Conservation (phyloP, 2,888 invertebrate species). For the Trachelus iudaicus region DNA sequence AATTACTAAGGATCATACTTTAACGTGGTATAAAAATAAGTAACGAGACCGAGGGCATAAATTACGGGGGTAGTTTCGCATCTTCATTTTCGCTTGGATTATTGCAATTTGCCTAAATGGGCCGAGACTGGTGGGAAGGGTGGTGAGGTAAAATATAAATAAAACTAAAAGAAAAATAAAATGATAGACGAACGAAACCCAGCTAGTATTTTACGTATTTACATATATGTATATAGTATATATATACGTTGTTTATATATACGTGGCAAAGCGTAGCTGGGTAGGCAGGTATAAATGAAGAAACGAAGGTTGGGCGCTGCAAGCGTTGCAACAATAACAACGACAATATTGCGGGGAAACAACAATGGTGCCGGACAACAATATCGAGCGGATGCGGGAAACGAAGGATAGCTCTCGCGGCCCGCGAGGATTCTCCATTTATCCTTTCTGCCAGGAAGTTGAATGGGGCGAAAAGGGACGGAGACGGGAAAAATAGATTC, state of each 20-base stretch:
- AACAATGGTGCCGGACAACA: conserved; percentile 13
- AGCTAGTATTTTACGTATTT: background rate
- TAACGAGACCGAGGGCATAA: background rate
- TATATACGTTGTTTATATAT: background rate
- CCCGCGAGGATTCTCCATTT: background rate
- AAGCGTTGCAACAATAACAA: conserved; percentile 7
- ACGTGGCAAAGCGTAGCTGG: background rate
- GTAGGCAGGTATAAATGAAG: background rate
- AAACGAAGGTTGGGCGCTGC: background rate
- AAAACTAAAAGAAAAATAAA: background rate
- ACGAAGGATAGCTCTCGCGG: background rate
- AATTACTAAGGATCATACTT: background rate
- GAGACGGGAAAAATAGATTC: background rate
- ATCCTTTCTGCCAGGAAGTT: background rate
- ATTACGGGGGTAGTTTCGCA: background rate
- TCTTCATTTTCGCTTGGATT: background rate
- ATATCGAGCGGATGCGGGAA: conserved; percentile 20
- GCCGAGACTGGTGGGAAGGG: background rate
- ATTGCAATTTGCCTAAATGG: background rate
- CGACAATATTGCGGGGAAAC: conserved; percentile 16
- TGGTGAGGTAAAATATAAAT: background rate
- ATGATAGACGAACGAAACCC: background rate
- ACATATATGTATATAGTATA: background rate
- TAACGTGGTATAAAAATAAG: background rate
- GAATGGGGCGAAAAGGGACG: background rate